A percentile compares a stretch with the other conserved stretches of the same genome.
Conservation (phyloP, 2,797 vertebrate species). For the Huso huso region DNA sequence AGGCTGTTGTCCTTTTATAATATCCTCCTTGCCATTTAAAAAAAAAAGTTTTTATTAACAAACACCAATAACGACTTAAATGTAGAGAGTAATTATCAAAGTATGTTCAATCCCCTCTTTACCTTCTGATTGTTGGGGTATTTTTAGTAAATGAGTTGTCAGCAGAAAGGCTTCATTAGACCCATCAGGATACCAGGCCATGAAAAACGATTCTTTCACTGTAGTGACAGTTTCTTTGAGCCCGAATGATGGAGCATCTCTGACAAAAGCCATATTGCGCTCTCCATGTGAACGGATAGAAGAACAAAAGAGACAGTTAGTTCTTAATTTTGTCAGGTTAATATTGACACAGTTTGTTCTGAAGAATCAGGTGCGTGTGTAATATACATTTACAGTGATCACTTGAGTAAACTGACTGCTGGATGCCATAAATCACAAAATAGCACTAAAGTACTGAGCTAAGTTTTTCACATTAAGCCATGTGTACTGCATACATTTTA, state of each 20-base stretch:
- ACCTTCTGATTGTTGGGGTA: slow-evolving; percentile 51
- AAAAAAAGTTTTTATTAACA: background rate
- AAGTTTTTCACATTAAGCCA: slow-evolving; percentile 5
- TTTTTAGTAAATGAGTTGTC: slow-evolving; percentile 79
- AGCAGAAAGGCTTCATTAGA: slow-evolving; percentile 88
- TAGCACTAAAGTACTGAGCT: slow-evolving; percentile 15
- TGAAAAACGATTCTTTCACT: slow-evolving; percentile 87
- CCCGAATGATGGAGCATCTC: slow-evolving; percentile 77
- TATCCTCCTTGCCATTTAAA: slow-evolving; percentile 8
- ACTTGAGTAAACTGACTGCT: slow-evolving; percentile 38
- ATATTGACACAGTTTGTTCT: slow-evolving; percentile 89
- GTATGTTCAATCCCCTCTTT: slow-evolving; percentile 36
- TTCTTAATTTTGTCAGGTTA: slow-evolving; percentile 87
- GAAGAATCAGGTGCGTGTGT: slow-evolving; percentile 44
- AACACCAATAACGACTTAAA: slow-evolving; percentile 5
- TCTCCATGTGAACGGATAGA: slow-evolving; percentile 56
- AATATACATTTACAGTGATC: slow-evolving; percentile 33
- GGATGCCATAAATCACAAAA: slow-evolving; percentile 51
- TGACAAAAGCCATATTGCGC: slow-evolving; percentile 90
- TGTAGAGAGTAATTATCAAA: slow-evolving; percentile 17
- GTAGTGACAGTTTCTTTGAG: slow-evolving; percentile 77
- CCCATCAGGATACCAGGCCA: slow-evolving; percentile 84
- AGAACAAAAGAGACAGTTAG: slow-evolving; percentile 69
- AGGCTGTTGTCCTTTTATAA: slow-evolving; percentile 2
- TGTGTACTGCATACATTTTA: background rate